Evolutionary conservation across 2,888 invertebrate genomes (phyloP), one percentile per base, ranked within the genome.

Genomic region (Lypha dubia): DNA sequence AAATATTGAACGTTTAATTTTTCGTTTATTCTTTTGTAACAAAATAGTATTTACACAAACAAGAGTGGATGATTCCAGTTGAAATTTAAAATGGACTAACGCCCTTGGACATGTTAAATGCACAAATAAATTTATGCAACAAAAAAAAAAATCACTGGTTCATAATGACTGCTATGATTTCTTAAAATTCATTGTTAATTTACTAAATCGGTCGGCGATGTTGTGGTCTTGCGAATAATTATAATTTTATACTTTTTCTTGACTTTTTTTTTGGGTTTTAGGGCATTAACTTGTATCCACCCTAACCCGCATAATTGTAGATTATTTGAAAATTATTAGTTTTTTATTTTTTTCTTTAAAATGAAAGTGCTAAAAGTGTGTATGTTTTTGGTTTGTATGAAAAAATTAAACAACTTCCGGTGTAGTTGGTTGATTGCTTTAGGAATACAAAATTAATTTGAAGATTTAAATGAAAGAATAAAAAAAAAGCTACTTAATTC

Each of bases 51-150:
- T 70, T 60, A 80, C 46, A 77, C 76, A 77, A 76, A 76, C 17
- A 58, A 79, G 28, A 75, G 79, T 84, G 79, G 75, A 70, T 74
- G 83, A 79, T 71, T 79, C 75, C 68, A 74, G 74, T 68, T 28
- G 46, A 44, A 71, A 22, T 53, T 58, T 53, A 35, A 46, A 46
- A 70, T 28, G 70, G 68, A 75, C 81, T 70, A 62, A 46, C 44
- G 62, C 62, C 53, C 38, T 53, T 38, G 80, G 58, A 32, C 58
- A 60, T 60, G 13, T 51, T 35, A 41, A 44, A 49, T 53, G 11
- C 53, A 53, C 11, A 51, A 49, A 28, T 24, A 35, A 46, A 44
- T 32, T n/a, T n/a, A n/a, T 32, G 60, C 13, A 62, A 8, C 38
- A 38, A 17, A 38, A 74, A 17, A 11, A 38, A 17, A 38, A 74